Conservation (phyloP, 2,797 vertebrate genomes). For the Acipenser ruthenus region DNA sequence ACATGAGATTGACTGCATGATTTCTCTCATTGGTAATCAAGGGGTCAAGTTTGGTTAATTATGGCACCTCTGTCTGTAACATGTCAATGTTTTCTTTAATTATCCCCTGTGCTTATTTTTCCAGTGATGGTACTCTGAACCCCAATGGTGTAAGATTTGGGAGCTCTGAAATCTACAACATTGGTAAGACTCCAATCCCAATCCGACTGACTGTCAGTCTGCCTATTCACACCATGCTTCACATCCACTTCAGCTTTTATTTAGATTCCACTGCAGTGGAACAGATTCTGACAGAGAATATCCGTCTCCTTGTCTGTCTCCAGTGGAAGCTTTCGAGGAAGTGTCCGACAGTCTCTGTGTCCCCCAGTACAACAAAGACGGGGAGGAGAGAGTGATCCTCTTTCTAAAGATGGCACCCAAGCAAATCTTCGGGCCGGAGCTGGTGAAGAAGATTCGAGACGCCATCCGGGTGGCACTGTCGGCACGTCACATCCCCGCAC, state of each 20-base stretch:
- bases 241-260: not conserved
- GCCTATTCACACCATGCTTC: no score
- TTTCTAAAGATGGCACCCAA: slow-evolving; percentile 84
- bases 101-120: slow-evolving; percentile 19
- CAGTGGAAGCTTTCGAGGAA: slow-evolving; percentile 94
- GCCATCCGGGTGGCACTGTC: slow-evolving; percentile 79
- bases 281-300: not conserved
- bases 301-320: not conserved
- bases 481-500: slow-evolving; percentile 79
- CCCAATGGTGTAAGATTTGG: slow-evolving; percentile 93
- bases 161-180: slow-evolving; percentile 96
- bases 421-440: slow-evolving; percentile 52
- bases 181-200: slow-evolving; percentile 60
- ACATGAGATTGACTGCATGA: no score
- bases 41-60: not conserved
- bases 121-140: slow-evolving; percentile 90
- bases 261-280: not conserved
- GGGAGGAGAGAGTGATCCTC: slow-evolving; percentile 85
- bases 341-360: slow-evolving; percentile 89
- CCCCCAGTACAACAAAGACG: slow-evolving; percentile 80
- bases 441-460: slow-evolving; percentile 66
- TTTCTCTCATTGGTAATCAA: not conserved
- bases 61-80: not conserved
- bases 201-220: not conserved
- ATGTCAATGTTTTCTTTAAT: not conserved